phyloP scores from a whole-genome alignment of 2,113 vertebrate genomes.

The Chascanopsetta lugubris region DNA sequence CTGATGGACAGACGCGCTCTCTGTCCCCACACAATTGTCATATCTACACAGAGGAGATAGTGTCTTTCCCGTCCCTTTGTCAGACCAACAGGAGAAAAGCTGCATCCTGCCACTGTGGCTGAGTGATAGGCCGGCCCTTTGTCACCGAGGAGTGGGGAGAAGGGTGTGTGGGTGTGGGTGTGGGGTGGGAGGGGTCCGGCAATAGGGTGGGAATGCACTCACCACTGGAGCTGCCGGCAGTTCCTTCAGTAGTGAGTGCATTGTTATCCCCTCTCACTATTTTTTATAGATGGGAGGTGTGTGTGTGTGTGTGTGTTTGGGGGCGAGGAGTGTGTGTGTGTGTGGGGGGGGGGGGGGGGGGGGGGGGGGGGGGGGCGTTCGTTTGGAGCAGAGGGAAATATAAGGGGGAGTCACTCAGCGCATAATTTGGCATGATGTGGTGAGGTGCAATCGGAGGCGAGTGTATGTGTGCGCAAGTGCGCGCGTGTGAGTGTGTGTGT shows the following conservation, averaged over 20 bases:
- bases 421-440: constrained; percentile 76
- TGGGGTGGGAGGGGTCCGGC: constrained; percentile 3
- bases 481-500: not conserved
- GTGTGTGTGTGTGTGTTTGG: not conserved
- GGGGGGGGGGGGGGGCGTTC: constrained; percentile 3
- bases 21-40: constrained; percentile 63
- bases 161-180: constrained; percentile 25
- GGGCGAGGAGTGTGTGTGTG: too few species aligned
- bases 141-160: constrained; percentile 37
- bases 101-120: constrained; percentile 70
- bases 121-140: constrained; percentile 70
- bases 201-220: constrained; percentile 53
- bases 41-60: constrained; percentile 65
- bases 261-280: constrained; percentile 77
- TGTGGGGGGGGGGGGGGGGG: too few species aligned
- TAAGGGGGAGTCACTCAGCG: constrained; percentile 26
- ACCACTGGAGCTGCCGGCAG: constrained; percentile 51
- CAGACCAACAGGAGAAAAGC: constrained; percentile 52
- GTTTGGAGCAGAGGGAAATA: not conserved
- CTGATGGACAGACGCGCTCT: constrained; percentile 41
- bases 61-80: constrained; percentile 64
- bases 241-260: constrained; percentile 61
- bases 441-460: too few species aligned
- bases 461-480: too few species aligned
- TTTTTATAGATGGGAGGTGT: constrained; percentile 70